phyloP scores from a whole-genome alignment of 2,888 invertebrate genomes.

The Sinohyriopsis cumingii region DNA sequence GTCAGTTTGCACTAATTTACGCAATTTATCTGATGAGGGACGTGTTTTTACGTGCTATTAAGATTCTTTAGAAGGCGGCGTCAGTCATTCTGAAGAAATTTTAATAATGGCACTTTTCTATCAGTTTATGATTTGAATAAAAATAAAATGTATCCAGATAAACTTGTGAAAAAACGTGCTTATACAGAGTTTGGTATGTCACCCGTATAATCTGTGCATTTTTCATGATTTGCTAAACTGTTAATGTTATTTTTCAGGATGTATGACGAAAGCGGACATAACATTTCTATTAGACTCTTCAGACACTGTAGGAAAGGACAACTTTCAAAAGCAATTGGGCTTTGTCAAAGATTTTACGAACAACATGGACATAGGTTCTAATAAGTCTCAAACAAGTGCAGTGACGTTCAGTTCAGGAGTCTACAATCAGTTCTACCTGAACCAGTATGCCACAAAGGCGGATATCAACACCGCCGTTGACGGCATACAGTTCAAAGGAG shows the following conservation, averaged over 20 bases:
- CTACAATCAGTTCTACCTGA: slow-evolving; percentile 54
- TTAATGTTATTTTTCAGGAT: slow-evolving; percentile 39
- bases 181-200: too few species aligned
- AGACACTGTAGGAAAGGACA: slow-evolving; percentile 45
- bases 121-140: too few species aligned
- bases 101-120: too few species aligned
- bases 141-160: too few species aligned
- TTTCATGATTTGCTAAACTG: not conserved
- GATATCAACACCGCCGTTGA: slow-evolving; percentile 43
- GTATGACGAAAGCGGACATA: slow-evolving; percentile 55
- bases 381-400: slow-evolving; percentile 50
- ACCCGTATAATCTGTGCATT: too few species aligned
- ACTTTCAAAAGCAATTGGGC: slow-evolving; percentile 51
- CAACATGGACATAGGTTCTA: slow-evolving; percentile 48
- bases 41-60: too few species aligned
- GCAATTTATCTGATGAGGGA: too few species aligned
- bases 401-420: slow-evolving; percentile 50
- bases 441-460: slow-evolving; percentile 39
- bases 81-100: too few species aligned
- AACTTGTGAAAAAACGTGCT: too few species aligned
- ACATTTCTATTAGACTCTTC: slow-evolving; percentile 57
- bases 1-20: too few species aligned
- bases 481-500: slow-evolving; percentile 47
- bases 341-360: slow-evolving; percentile 53
- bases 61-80: too few species aligned